Base-by-base conservation (phyloP, 1,140 invertebrate genomes). In the Aphelenchoides besseyi region DNA sequence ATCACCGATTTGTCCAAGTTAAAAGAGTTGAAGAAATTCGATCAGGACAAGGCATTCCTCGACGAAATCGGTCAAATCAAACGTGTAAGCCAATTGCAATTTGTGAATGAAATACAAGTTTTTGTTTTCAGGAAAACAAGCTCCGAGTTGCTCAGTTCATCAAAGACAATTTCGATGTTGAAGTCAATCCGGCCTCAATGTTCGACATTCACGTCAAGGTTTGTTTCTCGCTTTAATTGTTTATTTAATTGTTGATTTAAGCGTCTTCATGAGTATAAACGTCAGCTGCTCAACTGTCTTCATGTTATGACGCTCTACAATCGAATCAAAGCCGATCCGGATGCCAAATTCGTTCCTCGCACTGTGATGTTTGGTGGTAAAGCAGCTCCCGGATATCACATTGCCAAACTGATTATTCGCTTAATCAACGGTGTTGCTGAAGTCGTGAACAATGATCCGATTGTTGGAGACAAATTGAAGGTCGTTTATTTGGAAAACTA, bases 361-460 rank as follows among this genome's bases (percentile, higher is more conserved):
- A 98, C 95, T 3, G 89, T 99, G 37, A 97, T 99, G 94, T 91
- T 99, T 82, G 95, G 95, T 68, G 95, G 95, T 71, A 98, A 98
- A 85, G 89, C 88, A 75, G 33, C 59, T 41, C n/a, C 3, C 41
- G 16, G 97, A 55, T 99, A 99, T 87, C 91, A 97, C 86, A 91
- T 92, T 77, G 97, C 97, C 41, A 99, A 99, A 87, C 92, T 95
- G 84, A 98, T 99, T 79, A 99, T 99, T 75, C 94, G 95, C 76
- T 86, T 99, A 53, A 96, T 98, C 81, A 95, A 92, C 84, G 89
- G 90, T 73, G 93, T 99, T 30, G 64, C 92, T 86, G 90, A 91
- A 73, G 90, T 95, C 1, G 89, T 99, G 54, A 99, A 99, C 87
- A 97, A 95, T 83, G 97, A 99, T 86, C 94, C 95, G 0, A 91